Conservation (phyloP, 2,113 vertebrate genomes). For the Lepidothrix coronata region DNA sequence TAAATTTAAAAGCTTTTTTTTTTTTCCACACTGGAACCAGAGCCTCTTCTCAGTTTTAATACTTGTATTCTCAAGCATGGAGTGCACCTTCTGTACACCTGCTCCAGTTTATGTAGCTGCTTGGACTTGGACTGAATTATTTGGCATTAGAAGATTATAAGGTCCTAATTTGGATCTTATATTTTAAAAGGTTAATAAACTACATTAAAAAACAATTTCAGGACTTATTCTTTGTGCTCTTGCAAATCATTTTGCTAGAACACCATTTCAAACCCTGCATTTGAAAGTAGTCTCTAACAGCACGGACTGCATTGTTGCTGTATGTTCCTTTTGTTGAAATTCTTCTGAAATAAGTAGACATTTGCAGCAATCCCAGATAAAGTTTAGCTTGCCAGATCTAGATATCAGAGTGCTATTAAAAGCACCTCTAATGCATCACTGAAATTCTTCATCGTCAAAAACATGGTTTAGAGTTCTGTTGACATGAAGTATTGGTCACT, state of each 20-base stretch:
- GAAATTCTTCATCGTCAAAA: not conserved
- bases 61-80: slow-evolving; percentile 48
- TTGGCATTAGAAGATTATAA: not conserved
- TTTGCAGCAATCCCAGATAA: slow-evolving; percentile 1
- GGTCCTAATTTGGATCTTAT: not conserved
- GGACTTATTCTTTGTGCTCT: not conserved
- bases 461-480: not conserved
- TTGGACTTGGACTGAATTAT: not conserved
- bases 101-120: slow-evolving; percentile 33
- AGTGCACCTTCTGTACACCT: not conserved
- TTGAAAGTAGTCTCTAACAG: not conserved
- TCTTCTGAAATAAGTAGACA: not conserved
- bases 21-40: not conserved
- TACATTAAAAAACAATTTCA: slow-evolving; percentile 9
- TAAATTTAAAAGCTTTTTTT: slow-evolving; percentile 4
- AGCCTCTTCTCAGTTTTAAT: not conserved
- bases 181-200: slow-evolving; percentile 27
- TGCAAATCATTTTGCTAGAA: slow-evolving; percentile 17
- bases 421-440: not conserved
- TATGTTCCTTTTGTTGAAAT: not conserved
- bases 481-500: not conserved
- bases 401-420: not conserved
- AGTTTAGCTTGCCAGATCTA: not conserved
- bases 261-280: not conserved
- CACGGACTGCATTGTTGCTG: not conserved